Conservation (phyloP, 2,888 invertebrate species). For the Celastrina argiolus region DNA sequence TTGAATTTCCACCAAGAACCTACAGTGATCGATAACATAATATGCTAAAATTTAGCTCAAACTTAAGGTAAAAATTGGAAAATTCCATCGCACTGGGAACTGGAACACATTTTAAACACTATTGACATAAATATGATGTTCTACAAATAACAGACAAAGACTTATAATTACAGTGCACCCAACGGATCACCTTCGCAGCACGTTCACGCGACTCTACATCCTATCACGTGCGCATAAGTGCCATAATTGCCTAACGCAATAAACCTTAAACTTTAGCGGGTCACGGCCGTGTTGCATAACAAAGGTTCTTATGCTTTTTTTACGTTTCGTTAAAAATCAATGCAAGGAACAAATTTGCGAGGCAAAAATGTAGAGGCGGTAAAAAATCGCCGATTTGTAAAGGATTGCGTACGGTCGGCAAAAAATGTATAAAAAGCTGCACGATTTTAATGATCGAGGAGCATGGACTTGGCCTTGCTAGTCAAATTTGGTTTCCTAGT, state of each 20-base stretch:
- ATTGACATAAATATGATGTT: constrained; percentile 20
- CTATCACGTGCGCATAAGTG: constrained; percentile 6
- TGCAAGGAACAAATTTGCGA: constrained; percentile 1
- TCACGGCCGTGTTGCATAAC: constrained; percentile 19
- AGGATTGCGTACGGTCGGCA: constrained; percentile 1
- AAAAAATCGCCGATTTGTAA: neutral
- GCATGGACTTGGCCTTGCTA: neutral
- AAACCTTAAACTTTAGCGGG: constrained; percentile 20
- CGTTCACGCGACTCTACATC: constrained; percentile 12
- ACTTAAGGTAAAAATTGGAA: neutral
- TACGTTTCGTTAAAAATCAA: constrained; percentile 4
- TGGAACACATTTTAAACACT: neutral
- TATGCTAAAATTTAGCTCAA: too few relatives aligned
- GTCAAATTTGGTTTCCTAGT: neutral
- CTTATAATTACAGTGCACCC: constrained; percentile 19
- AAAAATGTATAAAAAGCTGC: neutral
- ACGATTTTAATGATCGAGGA: neutral
- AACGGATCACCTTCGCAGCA: neutral
- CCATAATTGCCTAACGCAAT: neutral
- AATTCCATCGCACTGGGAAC: neutral
- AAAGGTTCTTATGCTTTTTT: constrained; percentile 13
- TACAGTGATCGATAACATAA: too few relatives aligned
- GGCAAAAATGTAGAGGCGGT: neutral
- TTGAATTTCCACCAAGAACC: too few relatives aligned
- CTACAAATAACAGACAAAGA: constrained; percentile 19